A percentile compares a stretch with the other conserved stretches of the same genome.
Evolutionary conservation across 2,797 vertebrate genomes (phyloP).

Genomic region (Lagocephalus sceleratus): DNA sequence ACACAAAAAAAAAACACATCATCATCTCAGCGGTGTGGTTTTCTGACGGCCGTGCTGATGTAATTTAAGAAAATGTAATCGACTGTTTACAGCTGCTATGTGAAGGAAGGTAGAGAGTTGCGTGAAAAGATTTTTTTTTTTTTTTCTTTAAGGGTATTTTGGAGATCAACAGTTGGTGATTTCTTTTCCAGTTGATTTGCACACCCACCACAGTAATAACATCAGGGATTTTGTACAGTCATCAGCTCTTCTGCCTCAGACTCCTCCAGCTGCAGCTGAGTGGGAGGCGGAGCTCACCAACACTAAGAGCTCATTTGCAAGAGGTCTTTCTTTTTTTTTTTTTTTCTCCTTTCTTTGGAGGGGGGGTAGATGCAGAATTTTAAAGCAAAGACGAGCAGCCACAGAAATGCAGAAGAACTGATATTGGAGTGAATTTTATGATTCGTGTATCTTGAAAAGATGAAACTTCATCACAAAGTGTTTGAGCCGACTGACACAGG

Average conservation of each 20-base stretch:
- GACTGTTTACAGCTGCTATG: constrained; percentile 54
- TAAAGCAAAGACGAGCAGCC: neutral
- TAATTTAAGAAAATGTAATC: constrained; percentile 24
- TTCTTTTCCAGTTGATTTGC: constrained; percentile 43
- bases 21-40: too few species aligned
- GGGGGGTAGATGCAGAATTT: neutral
- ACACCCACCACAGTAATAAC: constrained; percentile 38
- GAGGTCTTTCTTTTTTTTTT: constrained; percentile 10
- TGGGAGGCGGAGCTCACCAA: constrained; percentile 43
- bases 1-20: too few species aligned
- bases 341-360: neutral
- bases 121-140: constrained; percentile 34
- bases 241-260: constrained; percentile 31
- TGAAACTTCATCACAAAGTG: constrained; percentile 21
- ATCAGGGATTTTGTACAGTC: constrained; percentile 34
- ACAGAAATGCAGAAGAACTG: neutral
- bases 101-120: constrained; percentile 39
- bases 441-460: constrained; percentile 1
- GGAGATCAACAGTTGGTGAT: constrained; percentile 19
- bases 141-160: constrained; percentile 47
- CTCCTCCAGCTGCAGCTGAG: constrained; percentile 52
- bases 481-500: constrained; percentile 23
- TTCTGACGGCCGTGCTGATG: neutral
- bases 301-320: constrained; percentile 39
- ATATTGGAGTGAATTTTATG: neutral